These are phyloP conservation scores for Danio choprae DNA, from an alignment of 2,797 vertebrate genomes.

Conservation along the genomic window DNA sequence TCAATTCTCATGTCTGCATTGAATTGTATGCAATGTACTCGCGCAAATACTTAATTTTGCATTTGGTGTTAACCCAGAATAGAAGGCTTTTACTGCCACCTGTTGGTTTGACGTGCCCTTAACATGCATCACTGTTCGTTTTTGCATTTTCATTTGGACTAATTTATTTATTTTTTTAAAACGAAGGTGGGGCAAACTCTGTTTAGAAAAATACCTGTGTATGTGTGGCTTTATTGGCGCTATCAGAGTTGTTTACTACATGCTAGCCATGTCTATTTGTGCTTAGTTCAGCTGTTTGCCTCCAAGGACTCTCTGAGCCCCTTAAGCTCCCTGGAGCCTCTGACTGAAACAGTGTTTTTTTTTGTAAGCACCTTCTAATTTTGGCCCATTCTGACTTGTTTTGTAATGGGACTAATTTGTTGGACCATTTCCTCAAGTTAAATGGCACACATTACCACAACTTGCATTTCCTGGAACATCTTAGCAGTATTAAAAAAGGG, in stretches of 20 bases:
- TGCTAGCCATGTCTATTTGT: slow-evolving; percentile 43
- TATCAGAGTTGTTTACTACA: slow-evolving; percentile 48
- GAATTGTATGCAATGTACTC: no score
- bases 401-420: slow-evolving; percentile 24
- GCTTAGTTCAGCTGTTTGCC: slow-evolving; percentile 45
- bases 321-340: slow-evolving; percentile 16
- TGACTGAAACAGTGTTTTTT: not conserved
- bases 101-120: no score
- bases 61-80: no score
- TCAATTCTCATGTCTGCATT: no score
- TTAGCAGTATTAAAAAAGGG: not conserved
- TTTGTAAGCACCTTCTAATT: slow-evolving; percentile 38
- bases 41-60: no score
- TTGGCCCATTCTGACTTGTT: slow-evolving; percentile 7
- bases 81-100: no score
- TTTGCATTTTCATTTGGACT: no score
- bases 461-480: slow-evolving; percentile 1
- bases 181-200: no score
- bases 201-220: no score
- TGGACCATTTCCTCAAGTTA: not conserved
- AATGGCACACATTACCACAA: not conserved
- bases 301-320: slow-evolving; percentile 32
- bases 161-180: no score
- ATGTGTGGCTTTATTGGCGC: not conserved
- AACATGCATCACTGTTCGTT: no score